phyloP scores from a whole-genome alignment of 1,140 invertebrate species.

The Hycleus phaleratus region DNA sequence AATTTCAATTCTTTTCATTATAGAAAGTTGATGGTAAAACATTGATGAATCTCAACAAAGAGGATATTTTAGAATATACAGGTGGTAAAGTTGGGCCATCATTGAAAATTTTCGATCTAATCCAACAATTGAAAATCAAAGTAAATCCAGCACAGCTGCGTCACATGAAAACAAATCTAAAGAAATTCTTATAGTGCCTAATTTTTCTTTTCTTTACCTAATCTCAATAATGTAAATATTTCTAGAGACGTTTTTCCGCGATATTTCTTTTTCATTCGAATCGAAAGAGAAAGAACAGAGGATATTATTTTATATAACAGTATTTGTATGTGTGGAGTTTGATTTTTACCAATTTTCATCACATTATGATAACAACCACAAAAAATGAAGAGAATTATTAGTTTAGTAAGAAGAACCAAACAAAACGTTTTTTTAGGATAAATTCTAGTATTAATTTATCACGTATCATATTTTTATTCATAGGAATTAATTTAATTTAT shows the following conservation, averaged over 20 bases:
- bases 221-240: background rate
- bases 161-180: conserved; percentile 44
- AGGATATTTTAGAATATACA: conserved; percentile 81
- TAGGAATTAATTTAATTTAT: too few species aligned
- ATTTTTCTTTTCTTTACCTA: background rate
- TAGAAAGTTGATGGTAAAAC: conserved; percentile 72
- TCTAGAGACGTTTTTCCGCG: too few species aligned
- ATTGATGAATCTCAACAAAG: conserved; percentile 74
- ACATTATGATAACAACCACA: too few species aligned
- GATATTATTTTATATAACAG: too few species aligned
- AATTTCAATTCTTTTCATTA: conserved; percentile 28
- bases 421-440: too few species aligned
- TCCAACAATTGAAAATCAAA: conserved; percentile 78
- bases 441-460: too few species aligned
- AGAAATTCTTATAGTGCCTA: conserved; percentile 43
- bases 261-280: too few species aligned
- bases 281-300: too few species aligned
- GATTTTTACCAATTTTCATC: too few species aligned
- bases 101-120: conserved; percentile 85
- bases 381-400: background rate
- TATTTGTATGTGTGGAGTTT: too few species aligned
- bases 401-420: background rate
- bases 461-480: too few species aligned
- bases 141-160: conserved; percentile 67
- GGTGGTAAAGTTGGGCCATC: conserved; percentile 92